Conservation (phyloP, 2,888 invertebrate genomes). For the Notodromas monacha region DNA sequence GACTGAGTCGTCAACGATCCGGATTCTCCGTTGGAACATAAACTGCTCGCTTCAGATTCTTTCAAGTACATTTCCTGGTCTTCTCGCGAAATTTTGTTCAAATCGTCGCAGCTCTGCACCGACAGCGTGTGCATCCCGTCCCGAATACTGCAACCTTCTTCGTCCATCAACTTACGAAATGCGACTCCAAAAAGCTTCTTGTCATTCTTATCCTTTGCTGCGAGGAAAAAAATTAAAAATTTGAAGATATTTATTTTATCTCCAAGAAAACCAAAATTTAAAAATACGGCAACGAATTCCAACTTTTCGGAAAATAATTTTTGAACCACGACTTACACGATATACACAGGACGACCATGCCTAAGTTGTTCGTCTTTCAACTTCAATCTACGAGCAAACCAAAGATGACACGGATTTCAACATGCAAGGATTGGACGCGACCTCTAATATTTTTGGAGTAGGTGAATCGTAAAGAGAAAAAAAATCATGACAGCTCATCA, state of each 20-base stretch:
- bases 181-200: constrained; percentile 69
- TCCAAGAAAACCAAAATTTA: no score
- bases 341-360: no score
- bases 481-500: no score
- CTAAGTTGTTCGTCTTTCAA: no score
- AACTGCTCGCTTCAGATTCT: constrained; percentile 9
- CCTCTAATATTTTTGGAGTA: no score
- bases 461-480: no score
- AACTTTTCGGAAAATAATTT: no score
- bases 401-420: no score
- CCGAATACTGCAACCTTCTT: constrained; percentile 53
- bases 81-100: constrained; percentile 12
- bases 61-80: background rate
- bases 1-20: background rate
- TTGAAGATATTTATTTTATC: background rate
- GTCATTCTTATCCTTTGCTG: constrained; percentile 58
- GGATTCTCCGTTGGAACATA: constrained; percentile 8
- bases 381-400: no score
- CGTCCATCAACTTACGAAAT: constrained; percentile 60
- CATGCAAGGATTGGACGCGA: no score
- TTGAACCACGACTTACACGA: no score
- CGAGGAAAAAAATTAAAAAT: constrained; percentile 13
- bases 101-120: constrained; percentile 71
- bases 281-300: no score
- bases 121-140: constrained; percentile 64